Percentiles rank a stretch among this genome's conserved stretches.
These are phyloP conservation scores for Galleria mellonella DNA, from an alignment of 1,140 invertebrate genomes.

Conservation along the genomic window DNA sequence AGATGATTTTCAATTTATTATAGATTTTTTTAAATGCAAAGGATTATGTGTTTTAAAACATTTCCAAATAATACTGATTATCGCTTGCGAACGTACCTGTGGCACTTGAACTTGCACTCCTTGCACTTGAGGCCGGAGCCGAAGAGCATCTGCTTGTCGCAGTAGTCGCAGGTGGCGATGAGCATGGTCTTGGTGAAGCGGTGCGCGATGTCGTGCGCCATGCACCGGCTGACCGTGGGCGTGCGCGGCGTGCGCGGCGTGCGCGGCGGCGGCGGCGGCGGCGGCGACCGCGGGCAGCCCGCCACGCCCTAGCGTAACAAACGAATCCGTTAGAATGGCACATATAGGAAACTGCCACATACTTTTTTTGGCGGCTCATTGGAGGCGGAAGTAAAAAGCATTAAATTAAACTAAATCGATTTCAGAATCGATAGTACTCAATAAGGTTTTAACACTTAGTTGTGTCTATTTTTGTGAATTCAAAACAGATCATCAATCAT, in stretches of 20 bases:
- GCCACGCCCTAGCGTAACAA: neutral
- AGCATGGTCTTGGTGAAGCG: conserved; percentile 92
- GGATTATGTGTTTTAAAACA: too few species aligned
- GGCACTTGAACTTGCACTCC: conserved; percentile 97
- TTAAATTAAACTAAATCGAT: too few species aligned
- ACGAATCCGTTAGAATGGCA: too few species aligned
- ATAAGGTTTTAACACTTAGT: too few species aligned
- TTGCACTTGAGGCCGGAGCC: conserved; percentile 91
- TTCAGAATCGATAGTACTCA: too few species aligned
- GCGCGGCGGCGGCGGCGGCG: neutral
- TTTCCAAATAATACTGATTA: neutral
- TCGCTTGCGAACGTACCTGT: conserved; percentile 58
- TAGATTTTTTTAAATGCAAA: too few species aligned
- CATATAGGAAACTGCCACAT: too few species aligned
- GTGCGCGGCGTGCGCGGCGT: conserved; percentile 84
- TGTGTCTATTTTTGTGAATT: too few species aligned
- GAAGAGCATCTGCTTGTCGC: conserved; percentile 93
- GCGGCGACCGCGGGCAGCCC: conserved; percentile 47
- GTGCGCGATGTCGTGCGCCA: conserved; percentile 94
- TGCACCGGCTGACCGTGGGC: conserved; percentile 80
- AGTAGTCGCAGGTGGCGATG: conserved; percentile 92
- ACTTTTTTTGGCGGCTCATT: too few species aligned
- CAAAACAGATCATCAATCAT: too few species aligned
- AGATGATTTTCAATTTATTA: too few species aligned
- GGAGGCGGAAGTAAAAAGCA: too few species aligned